Percentiles rank a stretch among this genome's conserved stretches.
Evolutionary conservation across 2,113 vertebrate species (phyloP).

Genomic region (Rhea pennata): DNA sequence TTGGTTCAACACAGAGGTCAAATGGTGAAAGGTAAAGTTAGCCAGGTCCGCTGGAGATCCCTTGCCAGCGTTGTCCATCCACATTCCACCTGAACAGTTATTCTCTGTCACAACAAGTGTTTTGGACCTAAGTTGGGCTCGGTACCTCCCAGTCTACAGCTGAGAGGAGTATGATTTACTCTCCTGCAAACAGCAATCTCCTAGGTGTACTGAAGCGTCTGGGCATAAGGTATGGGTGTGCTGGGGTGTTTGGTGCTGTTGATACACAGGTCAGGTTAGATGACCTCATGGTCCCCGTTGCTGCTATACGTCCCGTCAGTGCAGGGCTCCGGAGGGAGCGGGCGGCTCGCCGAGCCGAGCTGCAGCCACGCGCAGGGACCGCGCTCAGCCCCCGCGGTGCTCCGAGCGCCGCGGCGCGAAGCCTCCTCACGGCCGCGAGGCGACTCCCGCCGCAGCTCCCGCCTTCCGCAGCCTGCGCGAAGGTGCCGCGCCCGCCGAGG

Average conservation of each 20-base stretch:
- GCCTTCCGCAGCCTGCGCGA: background rate
- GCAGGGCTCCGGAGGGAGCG: background rate
- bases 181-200: background rate
- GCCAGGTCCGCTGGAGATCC: fast-evolving
- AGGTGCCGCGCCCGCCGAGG: background rate
- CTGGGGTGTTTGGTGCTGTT: background rate
- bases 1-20: background rate
- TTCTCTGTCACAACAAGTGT: background rate
- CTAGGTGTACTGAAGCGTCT: fast-evolving
- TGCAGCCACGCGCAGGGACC: no score
- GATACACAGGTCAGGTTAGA: background rate
- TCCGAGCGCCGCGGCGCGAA: no score
- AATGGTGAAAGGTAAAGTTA: background rate
- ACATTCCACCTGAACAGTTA: background rate
- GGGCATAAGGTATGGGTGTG: fast-evolving
- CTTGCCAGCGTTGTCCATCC: background rate
- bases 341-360: background rate
- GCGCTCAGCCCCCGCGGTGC: no score
- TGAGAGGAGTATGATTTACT: fast-evolving
- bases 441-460: background rate
- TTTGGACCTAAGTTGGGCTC: background rate
- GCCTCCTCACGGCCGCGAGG: no score
- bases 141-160: background rate
- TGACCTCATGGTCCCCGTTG: fast-evolving
- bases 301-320: fast-evolving